These are phyloP conservation scores for Alcis repandata DNA, from an alignment of 2,888 invertebrate species.

Conservation along the genomic window DNA sequence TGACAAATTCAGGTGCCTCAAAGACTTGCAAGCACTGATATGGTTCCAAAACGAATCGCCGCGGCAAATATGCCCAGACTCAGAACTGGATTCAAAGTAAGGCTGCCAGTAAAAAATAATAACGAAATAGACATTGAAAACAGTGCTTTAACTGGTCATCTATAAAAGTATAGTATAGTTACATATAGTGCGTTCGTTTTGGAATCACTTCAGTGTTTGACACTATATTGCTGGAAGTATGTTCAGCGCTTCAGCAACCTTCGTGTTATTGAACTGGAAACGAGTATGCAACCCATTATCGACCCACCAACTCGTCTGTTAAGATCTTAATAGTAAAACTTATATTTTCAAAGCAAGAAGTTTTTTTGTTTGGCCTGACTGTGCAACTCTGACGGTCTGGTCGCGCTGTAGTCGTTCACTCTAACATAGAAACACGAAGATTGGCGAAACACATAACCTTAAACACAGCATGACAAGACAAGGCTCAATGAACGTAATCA, in stretches of 20 bases:
- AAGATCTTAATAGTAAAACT: too few relatives aligned
- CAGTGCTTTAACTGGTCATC: too few relatives aligned
- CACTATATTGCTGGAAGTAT: neutral
- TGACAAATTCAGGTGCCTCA: constrained; percentile 10
- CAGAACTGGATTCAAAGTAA: neutral
- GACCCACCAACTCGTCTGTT: too few relatives aligned
- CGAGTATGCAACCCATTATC: neutral
- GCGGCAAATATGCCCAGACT: neutral
- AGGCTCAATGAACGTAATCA: neutral
- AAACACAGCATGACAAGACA: neutral
- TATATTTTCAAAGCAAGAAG: too few relatives aligned
- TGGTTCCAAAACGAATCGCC: neutral
- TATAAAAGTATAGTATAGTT: too few relatives aligned
- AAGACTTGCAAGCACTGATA: neutral
- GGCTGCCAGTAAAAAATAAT: neutral
- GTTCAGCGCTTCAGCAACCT: neutral
- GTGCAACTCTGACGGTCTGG: too few relatives aligned
- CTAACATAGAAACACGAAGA: neutral
- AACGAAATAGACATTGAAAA: too few relatives aligned
- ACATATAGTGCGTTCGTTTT: neutral
- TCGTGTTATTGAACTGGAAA: neutral
- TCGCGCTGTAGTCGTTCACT: neutral
- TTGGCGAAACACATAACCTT: neutral
- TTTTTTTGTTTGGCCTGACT: too few relatives aligned
- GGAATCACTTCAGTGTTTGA: neutral